phyloP scores from a whole-genome alignment of 2,797 vertebrate species.

The Urosaurus nigricauda region DNA sequence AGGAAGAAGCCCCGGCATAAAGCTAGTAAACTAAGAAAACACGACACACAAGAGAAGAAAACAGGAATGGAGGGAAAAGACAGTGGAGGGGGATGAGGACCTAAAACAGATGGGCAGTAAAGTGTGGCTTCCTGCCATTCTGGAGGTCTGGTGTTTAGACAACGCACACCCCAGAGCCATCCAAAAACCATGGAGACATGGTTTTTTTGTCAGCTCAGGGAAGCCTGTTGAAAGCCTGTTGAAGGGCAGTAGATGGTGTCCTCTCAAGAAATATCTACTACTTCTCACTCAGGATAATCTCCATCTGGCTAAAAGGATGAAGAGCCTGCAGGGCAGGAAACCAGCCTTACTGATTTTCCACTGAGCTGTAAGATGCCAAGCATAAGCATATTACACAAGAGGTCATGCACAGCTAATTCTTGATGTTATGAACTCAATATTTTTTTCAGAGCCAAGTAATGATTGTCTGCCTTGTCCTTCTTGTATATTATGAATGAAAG shows the following conservation, averaged over 20 bases:
- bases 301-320: not conserved
- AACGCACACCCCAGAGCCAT: too few species aligned
- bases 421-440: not conserved
- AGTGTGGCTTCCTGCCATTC: too few species aligned
- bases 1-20: not conserved
- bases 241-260: not conserved
- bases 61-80: not conserved
- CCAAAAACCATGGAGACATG: too few species aligned
- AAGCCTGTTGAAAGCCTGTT: not conserved
- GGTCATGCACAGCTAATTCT: not conserved
- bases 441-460: not conserved
- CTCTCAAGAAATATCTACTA: not conserved
- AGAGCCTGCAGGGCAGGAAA: not conserved
- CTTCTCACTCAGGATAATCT: not conserved
- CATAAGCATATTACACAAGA: not conserved
- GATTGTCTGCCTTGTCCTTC: not conserved
- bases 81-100: not conserved
- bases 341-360: constrained; percentile 20
- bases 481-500: not conserved
- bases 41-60: not conserved
- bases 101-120: too few species aligned
- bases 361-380: not conserved
- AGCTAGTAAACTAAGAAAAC: not conserved
- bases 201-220: not conserved
- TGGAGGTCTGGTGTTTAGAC: too few species aligned